Evolutionary conservation across 2,113 vertebrate species (phyloP).

Genomic region (Oplegnathus fasciatus): DNA sequence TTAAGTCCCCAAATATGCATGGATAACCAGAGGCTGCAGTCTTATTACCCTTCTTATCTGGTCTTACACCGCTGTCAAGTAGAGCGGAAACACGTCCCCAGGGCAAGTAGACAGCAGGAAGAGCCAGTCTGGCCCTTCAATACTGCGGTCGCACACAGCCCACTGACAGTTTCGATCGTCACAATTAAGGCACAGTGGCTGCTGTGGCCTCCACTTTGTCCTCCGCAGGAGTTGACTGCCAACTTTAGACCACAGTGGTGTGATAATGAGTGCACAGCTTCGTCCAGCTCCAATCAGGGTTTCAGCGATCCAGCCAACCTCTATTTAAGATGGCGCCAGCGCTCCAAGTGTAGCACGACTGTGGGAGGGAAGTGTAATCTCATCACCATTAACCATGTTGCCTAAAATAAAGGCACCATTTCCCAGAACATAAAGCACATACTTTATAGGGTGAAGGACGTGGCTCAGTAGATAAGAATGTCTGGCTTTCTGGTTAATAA

Average conservation of each 20-base stretch:
- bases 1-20: conserved; percentile 48
- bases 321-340: conserved; percentile 53
- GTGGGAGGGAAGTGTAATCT: conserved; percentile 31
- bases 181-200: conserved; percentile 51
- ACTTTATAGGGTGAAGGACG: conserved; percentile 17
- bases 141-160: conserved; percentile 38
- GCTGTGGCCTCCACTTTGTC: conserved; percentile 42
- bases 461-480: conserved; percentile 25
- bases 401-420: conserved; percentile 38
- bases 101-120: conserved; percentile 53
- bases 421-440: conserved; percentile 9
- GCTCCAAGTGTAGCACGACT: conserved; percentile 26
- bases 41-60: conserved; percentile 48
- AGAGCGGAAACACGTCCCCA: conserved; percentile 56
- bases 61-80: conserved; percentile 52
- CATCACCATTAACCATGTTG: conserved; percentile 31
- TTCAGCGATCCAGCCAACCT: conserved; percentile 38
- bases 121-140: conserved; percentile 25
- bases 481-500: conserved; percentile 20
- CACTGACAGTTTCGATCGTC: conserved; percentile 50
- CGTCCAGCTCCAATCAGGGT: conserved; percentile 39
- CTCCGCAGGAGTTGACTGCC: conserved; percentile 41
- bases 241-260: conserved; percentile 46
- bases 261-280: conserved; percentile 42
- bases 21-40: conserved; percentile 39